Conservation (phyloP, 2,888 invertebrate genomes). For the Hoplodrina blanda region DNA sequence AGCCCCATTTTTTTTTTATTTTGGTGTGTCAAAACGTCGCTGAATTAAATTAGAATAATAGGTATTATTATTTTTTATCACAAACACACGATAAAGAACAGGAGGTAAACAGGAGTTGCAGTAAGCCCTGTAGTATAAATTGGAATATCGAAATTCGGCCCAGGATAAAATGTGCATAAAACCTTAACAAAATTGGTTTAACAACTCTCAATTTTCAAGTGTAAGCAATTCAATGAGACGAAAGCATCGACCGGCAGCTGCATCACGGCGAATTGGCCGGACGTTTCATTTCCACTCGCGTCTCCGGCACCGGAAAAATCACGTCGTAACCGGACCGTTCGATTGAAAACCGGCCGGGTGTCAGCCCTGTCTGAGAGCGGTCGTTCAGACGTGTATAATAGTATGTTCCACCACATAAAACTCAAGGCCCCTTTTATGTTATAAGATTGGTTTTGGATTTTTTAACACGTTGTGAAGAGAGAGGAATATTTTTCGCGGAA, state of each 20-base stretch:
- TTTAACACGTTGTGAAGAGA: conserved; percentile 3
- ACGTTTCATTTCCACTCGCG: conserved; percentile 55
- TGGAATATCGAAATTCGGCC: too few species aligned
- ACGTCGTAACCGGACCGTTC: conserved; percentile 5
- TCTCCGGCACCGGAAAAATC: conserved; percentile 41
- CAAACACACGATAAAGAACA: too few species aligned
- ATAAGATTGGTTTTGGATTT: conserved; percentile 26
- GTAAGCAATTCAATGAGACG: background rate
- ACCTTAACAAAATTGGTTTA: too few species aligned
- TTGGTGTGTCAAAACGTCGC: too few species aligned
- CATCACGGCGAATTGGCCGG: conserved; percentile 31
- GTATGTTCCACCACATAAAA: conserved; percentile 44
- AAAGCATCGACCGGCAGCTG: conserved; percentile 24
- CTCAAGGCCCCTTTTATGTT: conserved; percentile 16
- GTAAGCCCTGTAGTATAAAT: too few species aligned
- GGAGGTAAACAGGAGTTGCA: too few species aligned
- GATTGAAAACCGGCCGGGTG: conserved; percentile 5
- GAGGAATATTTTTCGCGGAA: background rate
- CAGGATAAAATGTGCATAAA: too few species aligned
- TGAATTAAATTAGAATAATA: too few species aligned
- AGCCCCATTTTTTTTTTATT: too few species aligned
- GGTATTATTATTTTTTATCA: too few species aligned
- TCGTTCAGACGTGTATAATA: conserved; percentile 37
- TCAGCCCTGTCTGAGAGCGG: conserved; percentile 35
- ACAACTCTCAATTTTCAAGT: too few species aligned